These are phyloP conservation scores for Trachelipus rathkii DNA, from an alignment of 1,140 invertebrate species.

Conservation along the genomic window DNA sequence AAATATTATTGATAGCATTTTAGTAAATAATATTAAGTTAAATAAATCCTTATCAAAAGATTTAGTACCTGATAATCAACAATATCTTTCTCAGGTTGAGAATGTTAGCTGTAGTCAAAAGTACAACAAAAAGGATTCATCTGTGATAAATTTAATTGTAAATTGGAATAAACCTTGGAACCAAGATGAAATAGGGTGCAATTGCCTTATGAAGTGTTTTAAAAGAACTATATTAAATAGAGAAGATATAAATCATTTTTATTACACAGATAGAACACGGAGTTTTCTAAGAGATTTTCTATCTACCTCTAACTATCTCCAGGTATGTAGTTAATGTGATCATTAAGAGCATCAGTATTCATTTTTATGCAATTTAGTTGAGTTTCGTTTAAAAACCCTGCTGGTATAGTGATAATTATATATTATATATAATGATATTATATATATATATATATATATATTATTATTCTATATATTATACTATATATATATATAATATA, in stretches of 20 bases:
- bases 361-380: not conserved
- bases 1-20: constrained; percentile 3
- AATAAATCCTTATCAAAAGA: not conserved
- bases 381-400: too few species aligned
- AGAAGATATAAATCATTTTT: not conserved
- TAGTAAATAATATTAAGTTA: not conserved
- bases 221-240: not conserved
- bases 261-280: not conserved
- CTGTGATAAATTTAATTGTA: not conserved
- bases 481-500: too few species aligned
- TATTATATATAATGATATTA: too few species aligned
- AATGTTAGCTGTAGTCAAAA: not conserved
- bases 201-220: not conserved
- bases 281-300: not conserved
- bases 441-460: too few species aligned
- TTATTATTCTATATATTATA: too few species aligned
- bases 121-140: not conserved
- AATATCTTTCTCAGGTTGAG: not conserved
- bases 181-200: not conserved
- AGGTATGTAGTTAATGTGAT: not conserved
- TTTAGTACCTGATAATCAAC: not conserved
- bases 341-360: not conserved
- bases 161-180: not conserved
- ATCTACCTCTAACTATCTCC: not conserved
- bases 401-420: too few species aligned